Evolutionary conservation across 2,113 vertebrate genomes (phyloP), one percentile per base, ranked within the genome.

Genomic region (Scatophagus argus): DNA sequence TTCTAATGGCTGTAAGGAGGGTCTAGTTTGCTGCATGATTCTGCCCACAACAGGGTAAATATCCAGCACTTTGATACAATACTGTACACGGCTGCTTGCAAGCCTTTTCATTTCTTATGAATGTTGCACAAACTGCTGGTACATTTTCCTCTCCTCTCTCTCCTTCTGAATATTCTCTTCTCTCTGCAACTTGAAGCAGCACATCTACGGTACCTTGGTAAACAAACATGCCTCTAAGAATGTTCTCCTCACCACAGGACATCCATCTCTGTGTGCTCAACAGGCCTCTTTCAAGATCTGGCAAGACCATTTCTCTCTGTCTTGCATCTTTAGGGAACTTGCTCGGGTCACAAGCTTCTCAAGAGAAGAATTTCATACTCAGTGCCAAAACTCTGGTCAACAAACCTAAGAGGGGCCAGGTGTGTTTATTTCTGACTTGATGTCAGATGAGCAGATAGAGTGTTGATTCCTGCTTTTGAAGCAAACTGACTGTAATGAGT

Each of bases 191-290:
- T 70, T 63, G 43, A 64, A 87, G 63, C 47, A 75, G 67, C 63
- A 64, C 52, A 77, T 87, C 60, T 78, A n/a, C n/a, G n/a, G n/a
- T n/a, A 83, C 81, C 69, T 83, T 49, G 36, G 63, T 85, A 89
- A 91, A 89, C 82, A 92, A 92, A 88, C 87, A 85, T 59, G 60
- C 60, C 78, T 82, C 77, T 87, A 87, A 88, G 88, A 92, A 88
- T 87, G 81, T 92, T 88, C 80, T 90, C 74, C 83, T 84, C 86
- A 67, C 88, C 70, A 9, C 87, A 72, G 82, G 87, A 77, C 5
- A 23, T 52, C 77, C 81, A 60, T 76, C 77, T 91, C 69, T 71
- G 68, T 29, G 68, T 39, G 73, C 51, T 66, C 59, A 75, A 68
- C 39, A 68, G 70, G 49, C 72, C 83, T 72, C 62, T 79, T 76